A percentile compares a stretch with the other conserved stretches of the same genome.
phyloP scores from a whole-genome alignment of 2,113 vertebrate species.

The Apistogramma diplotaenia region DNA sequence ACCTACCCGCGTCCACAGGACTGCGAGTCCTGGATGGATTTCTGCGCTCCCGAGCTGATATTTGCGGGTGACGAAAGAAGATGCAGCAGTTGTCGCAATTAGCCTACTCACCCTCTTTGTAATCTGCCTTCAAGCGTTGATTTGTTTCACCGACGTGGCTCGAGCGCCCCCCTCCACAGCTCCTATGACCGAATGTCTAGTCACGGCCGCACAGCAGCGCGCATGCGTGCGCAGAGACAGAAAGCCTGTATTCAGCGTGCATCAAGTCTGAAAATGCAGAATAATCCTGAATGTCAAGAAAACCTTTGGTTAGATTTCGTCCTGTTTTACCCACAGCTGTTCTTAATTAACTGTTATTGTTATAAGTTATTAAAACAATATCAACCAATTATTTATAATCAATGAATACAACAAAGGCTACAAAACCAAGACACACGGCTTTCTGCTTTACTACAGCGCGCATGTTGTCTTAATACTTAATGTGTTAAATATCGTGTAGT shows the following conservation, averaged over 20 bases:
- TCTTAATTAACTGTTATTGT: no score
- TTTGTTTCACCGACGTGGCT: slow-evolving; percentile 66
- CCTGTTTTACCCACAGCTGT: not conserved
- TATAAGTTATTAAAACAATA: no score
- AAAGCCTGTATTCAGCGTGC: not conserved
- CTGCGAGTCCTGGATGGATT: slow-evolving; percentile 15
- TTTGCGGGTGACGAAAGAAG: slow-evolving; percentile 12
- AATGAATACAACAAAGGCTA: not conserved
- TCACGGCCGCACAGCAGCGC: slow-evolving; percentile 47
- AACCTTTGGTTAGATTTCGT: not conserved
- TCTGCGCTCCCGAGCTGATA: slow-evolving; percentile 21
- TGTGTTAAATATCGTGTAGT: not conserved
- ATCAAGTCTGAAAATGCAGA: not conserved
- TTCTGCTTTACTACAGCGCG: not conserved
- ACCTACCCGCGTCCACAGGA: slow-evolving; percentile 67
- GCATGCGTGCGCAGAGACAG: slow-evolving; percentile 60
- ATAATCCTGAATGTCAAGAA: not conserved
- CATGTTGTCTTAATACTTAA: not conserved
- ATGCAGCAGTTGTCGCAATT: slow-evolving; percentile 53
- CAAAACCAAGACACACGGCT: not conserved
- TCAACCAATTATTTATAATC: no score
- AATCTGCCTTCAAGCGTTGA: slow-evolving; percentile 63
- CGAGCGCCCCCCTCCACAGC: slow-evolving; percentile 70
- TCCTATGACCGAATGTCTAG: slow-evolving; percentile 76
- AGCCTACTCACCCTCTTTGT: slow-evolving; percentile 62